These are phyloP conservation scores for Silurus lanzhouensis DNA, from an alignment of 2,797 vertebrate species.

Conservation along the genomic window DNA sequence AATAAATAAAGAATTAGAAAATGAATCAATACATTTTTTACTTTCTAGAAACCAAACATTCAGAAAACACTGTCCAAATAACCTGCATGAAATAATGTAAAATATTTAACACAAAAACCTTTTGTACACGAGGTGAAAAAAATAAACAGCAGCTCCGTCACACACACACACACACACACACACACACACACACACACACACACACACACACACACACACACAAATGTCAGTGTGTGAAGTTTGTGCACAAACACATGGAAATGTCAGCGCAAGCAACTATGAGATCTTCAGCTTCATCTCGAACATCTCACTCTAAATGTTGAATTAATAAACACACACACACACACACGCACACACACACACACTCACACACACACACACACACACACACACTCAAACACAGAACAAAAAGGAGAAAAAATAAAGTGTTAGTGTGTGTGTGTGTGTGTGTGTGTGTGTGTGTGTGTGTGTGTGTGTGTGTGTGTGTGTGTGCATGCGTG, in stretches of 20 bases:
- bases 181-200: too few species aligned
- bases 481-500: too few species aligned
- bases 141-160: not conserved
- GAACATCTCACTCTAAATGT: not conserved
- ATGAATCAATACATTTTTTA: not conserved
- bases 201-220: not conserved
- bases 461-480: not conserved
- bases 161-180: too few species aligned
- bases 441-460: not conserved
- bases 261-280: not conserved
- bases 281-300: constrained; percentile 10
- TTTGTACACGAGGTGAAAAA: not conserved
- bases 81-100: not conserved
- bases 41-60: not conserved
- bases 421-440: not conserved
- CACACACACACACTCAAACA: not conserved
- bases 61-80: not conserved
- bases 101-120: not conserved
- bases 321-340: not conserved
- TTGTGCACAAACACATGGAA: not conserved
- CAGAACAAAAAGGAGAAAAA: not conserved
- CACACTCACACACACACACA: not conserved
- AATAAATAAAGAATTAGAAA: not conserved
- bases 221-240: constrained; percentile 18
- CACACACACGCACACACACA: not conserved